Percentiles rank a stretch among this genome's conserved stretches.
phyloP scores from a whole-genome alignment of 35 echinoderm and acorn worm species.

The Diadema setosum region DNA sequence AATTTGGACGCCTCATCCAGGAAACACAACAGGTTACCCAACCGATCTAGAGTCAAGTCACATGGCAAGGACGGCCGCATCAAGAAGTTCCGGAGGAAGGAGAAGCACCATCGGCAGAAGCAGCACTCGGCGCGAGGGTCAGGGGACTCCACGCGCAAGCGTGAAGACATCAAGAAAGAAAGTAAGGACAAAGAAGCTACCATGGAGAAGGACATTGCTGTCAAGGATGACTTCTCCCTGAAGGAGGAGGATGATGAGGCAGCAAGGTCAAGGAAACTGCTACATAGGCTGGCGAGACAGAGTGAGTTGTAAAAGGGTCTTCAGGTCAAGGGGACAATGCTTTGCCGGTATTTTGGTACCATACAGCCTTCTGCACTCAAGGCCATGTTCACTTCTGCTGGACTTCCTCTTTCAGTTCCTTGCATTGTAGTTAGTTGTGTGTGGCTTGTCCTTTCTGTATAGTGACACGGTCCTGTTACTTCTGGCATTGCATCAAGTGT shows the following conservation, averaged over 20 bases:
- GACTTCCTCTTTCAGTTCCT: no score
- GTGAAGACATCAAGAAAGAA: neutral
- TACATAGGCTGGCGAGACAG: slow-evolving; percentile 45
- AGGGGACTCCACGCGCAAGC: neutral
- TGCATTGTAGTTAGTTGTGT: no score
- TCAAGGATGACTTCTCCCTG: neutral
- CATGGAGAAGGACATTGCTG: neutral
- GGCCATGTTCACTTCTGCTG: no score
- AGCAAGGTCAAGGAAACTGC: slow-evolving; percentile 47
- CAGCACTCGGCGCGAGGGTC: neutral
- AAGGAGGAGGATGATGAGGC: slow-evolving; percentile 11
- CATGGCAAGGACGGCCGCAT: neutral
- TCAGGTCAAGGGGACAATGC: no score
- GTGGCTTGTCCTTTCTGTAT: no score
- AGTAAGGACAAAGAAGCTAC: neutral
- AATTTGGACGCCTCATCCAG: neutral
- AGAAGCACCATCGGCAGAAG: neutral
- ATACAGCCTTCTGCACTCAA: no score
- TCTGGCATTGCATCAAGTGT: no score
- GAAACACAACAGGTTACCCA: neutral
- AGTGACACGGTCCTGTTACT: no score
- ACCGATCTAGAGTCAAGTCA: neutral
- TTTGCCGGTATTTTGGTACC: no score
- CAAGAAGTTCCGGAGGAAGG: slow-evolving; percentile 6
- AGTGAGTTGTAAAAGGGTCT: slow-evolving; percentile 50